These are phyloP conservation scores for Hucho hucho DNA, from an alignment of 2,113 vertebrate genomes.

Conservation along the genomic window DNA sequence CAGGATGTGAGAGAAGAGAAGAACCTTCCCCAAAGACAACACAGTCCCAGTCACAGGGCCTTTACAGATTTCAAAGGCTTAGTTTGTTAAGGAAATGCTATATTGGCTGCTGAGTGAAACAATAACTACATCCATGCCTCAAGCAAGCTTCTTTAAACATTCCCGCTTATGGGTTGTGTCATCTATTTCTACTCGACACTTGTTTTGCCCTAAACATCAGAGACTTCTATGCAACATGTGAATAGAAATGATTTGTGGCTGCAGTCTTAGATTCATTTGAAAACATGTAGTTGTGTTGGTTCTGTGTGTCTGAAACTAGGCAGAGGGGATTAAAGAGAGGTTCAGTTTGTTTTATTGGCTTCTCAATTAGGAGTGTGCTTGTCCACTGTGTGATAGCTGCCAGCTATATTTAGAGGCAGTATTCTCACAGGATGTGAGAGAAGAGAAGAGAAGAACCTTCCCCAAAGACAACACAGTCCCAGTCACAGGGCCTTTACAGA, in stretches of 20 bases:
- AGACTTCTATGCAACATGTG: not conserved
- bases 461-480: not conserved
- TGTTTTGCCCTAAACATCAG: not conserved
- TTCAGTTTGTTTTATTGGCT: conserved; percentile 3
- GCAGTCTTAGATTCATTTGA: conserved; percentile 8
- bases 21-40: not conserved
- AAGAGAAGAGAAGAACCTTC: not conserved
- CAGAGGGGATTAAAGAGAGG: not conserved
- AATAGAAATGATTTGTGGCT: not conserved
- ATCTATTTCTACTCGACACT: conserved; percentile 7
- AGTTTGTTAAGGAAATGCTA: conserved; percentile 31
- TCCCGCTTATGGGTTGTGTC: not conserved
- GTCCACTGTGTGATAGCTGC: conserved; percentile 42
- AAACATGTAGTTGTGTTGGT: not conserved
- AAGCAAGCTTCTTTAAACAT: conserved; percentile 34
- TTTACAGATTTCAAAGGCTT: not conserved
- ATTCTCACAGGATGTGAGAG: not conserved
- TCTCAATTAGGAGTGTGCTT: conserved; percentile 7
- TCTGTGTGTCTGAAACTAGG: not conserved
- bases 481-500: not conserved
- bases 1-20: not conserved
- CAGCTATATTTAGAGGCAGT: conserved; percentile 57
- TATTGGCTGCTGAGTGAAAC: conserved; percentile 20
- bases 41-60: not conserved
- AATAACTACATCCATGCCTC: conserved; percentile 29